A percentile compares a stretch with the other conserved stretches of the same genome.
These are phyloP conservation scores for Mactromeris polynyma DNA, from an alignment of 2,888 invertebrate genomes.

Conservation along the genomic window DNA sequence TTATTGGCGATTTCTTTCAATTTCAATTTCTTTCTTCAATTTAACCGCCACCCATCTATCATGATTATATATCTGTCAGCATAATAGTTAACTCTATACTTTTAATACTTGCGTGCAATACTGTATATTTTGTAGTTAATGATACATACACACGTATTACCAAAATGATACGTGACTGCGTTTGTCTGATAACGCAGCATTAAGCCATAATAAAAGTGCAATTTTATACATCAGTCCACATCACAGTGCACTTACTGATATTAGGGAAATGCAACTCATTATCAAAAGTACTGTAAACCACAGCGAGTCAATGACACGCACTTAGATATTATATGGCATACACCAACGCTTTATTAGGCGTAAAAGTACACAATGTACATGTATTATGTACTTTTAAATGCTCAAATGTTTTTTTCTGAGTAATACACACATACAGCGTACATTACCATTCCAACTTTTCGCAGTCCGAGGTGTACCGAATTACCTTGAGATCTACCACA, in stretches of 20 bases:
- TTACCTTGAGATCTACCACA: too few species aligned
- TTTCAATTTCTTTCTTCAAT: too few species aligned
- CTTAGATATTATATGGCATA: background rate
- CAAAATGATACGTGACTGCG: too few species aligned
- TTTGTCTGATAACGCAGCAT: too few species aligned
- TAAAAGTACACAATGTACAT: background rate
- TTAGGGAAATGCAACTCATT: background rate
- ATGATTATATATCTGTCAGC: too few species aligned
- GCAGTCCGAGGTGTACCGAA: background rate
- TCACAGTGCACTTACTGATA: too few species aligned
- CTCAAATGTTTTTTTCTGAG: background rate
- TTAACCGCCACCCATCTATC: too few species aligned
- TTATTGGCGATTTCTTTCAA: too few species aligned
- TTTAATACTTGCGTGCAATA: too few species aligned
- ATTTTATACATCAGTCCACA: background rate
- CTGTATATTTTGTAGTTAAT: too few species aligned
- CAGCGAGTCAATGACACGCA: background rate
- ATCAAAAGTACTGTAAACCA: background rate
- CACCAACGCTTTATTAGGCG: background rate
- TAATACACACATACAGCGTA: background rate
- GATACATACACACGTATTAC: too few species aligned
- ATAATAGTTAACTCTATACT: too few species aligned
- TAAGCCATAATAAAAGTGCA: background rate
- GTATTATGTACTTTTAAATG: background rate
- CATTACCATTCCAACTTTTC: background rate